Evolutionary conservation across 2,797 vertebrate genomes (phyloP), one percentile per base, ranked within the genome.

Genomic region (Myripristis murdjan): DNA sequence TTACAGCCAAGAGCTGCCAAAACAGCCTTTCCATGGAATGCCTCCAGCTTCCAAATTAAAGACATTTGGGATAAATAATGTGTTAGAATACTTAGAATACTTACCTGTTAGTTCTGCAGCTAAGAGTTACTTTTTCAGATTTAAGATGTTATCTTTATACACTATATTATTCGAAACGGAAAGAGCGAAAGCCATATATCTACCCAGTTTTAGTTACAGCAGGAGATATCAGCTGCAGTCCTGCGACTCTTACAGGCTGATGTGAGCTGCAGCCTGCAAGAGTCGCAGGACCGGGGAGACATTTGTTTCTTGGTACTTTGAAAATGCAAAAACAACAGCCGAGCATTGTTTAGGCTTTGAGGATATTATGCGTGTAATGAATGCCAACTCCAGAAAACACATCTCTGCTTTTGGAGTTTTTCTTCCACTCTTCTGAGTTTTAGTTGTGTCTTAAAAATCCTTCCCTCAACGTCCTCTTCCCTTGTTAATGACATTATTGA

Each of bases 1-100:
- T 90, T 82, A 89, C 73, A 77, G 64, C 77, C 77, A 73, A 77
- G 64, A 83, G 82, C 84, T 89, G 89, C 91, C 89, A 90, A 85
- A 88, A 89, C 81, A 72, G 87, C 79, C 82, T 77, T 57, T 81
- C 77, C 44, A 68, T 82, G 86, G 83, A 91, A 85, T 71, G 76
- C 70, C 63, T 86, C 82, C 20, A 49, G 59, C 75, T 73, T 77
- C 47, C 62, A 84, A 87, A 87, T 85, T 70, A 86, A 89, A 91
- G 79, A 88, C 86, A 82, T 84, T 91, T 75, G 64, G 54, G 63
- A 15, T 63, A 81, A 83, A 87, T 84, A 83, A 76, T 71, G 75
- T 69, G 75, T 78, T 72, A 63, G 55, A 85, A 77, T 63, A 56
- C 46, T 67, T 73, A 2, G 24, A 31, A 61, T 44, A 77, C 74